A percentile compares a stretch with the other conserved stretches of the same genome.
Evolutionary conservation across 2,113 vertebrate genomes (phyloP).

Genomic region (Cynocephalus volans): DNA sequence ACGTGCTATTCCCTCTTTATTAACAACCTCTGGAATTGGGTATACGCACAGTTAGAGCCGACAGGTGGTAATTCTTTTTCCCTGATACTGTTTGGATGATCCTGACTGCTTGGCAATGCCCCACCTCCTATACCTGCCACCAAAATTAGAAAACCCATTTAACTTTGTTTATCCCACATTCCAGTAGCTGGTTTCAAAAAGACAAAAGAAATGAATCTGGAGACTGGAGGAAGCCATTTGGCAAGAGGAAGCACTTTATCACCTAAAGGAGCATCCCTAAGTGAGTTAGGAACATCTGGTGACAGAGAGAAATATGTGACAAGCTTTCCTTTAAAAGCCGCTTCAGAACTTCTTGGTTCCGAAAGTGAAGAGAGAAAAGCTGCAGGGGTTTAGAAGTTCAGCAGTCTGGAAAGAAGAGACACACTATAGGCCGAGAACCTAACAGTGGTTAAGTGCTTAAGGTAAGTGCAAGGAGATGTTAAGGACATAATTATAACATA

Average conservation of each 20-base stretch:
- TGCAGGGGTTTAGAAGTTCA: background rate
- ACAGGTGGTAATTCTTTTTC: background rate
- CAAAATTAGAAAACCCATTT: slow-evolving; percentile 32
- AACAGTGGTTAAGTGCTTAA: background rate
- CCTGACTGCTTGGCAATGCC: background rate
- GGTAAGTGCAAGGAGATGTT: background rate
- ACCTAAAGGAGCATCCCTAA: background rate
- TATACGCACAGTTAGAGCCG: background rate
- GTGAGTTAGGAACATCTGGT: background rate
- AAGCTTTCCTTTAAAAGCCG: slow-evolving; percentile 12
- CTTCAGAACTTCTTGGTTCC: background rate
- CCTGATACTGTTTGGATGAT: background rate
- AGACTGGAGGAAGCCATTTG: background rate
- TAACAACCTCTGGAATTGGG: slow-evolving; percentile 1
- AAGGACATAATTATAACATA: background rate
- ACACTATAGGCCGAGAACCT: background rate
- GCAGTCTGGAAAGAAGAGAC: slow-evolving; percentile 5
- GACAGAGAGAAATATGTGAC: background rate
- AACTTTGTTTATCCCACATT: background rate
- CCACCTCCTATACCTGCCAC: background rate
- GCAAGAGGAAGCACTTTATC: background rate
- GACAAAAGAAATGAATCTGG: slow-evolving; percentile 34
- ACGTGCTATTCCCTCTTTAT: background rate
- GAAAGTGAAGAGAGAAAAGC: background rate
- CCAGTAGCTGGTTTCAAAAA: slow-evolving; percentile 49